A percentile compares a stretch with the other conserved stretches of the same genome.
These are phyloP conservation scores for Idaea straminata DNA, from an alignment of 2,888 invertebrate genomes.

Conservation along the genomic window DNA sequence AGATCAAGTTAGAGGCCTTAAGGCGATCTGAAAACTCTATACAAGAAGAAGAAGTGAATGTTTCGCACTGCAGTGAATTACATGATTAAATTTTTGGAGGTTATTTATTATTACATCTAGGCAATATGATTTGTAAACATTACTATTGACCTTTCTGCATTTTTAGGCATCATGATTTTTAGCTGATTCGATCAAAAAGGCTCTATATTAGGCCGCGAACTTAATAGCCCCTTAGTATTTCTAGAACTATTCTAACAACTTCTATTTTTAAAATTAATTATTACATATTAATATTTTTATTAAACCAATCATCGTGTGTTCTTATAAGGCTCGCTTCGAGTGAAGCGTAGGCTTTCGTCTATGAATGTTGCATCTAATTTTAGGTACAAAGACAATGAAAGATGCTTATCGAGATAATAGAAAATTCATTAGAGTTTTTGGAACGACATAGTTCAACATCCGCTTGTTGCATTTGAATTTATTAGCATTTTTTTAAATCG, in stretches of 20 bases:
- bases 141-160: no score
- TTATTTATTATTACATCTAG: no score
- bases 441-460: slow-evolving; percentile 39
- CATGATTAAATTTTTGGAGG: no score
- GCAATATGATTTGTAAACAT: no score
- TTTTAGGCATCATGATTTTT: no score
- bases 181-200: no score
- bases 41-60: no score
- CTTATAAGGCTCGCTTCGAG: neutral
- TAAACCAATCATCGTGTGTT: neutral
- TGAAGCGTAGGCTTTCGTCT: neutral
- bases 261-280: neutral
- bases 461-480: slow-evolving; percentile 45
- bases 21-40: no score
- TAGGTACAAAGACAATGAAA: neutral
- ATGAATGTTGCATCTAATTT: neutral
- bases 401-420: slow-evolving; percentile 26
- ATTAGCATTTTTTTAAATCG: slow-evolving; percentile 28
- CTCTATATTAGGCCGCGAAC: no score
- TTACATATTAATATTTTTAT: neutral
- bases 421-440: slow-evolving; percentile 40
- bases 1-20: no score
- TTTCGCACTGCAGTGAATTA: no score
- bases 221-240: no score
- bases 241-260: neutral